Evolutionary conservation across 2,797 vertebrate species (phyloP).

Genomic region (Eremophila alpestris): DNA sequence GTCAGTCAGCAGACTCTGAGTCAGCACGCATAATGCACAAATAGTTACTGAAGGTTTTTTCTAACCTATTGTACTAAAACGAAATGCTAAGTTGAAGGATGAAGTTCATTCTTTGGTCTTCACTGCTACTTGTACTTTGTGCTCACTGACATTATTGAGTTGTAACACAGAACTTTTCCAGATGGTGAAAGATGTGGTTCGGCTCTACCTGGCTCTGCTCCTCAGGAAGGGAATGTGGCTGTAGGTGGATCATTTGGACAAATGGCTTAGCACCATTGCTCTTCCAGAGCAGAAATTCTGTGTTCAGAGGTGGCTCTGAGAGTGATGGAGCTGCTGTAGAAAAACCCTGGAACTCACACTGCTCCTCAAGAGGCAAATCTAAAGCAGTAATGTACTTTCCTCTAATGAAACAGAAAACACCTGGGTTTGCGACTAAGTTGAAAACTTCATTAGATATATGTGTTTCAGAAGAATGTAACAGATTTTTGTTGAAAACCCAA

Average conservation of each 20-base stretch:
- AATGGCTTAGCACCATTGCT: neutral
- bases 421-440: neutral
- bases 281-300: neutral
- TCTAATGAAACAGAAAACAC: neutral
- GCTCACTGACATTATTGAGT: neutral
- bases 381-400: neutral
- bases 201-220: neutral
- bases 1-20: constrained; percentile 30
- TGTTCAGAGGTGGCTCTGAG: neutral
- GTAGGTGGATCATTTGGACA: neutral
- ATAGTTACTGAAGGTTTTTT: neutral
- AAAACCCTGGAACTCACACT: neutral
- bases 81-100: neutral
- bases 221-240: neutral
- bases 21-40: neutral
- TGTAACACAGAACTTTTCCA: neutral
- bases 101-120: neutral
- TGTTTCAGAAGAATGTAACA: neutral
- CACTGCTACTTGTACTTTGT: neutral
- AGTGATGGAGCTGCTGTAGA: neutral
- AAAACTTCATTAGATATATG: neutral
- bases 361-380: neutral
- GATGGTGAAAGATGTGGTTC: neutral
- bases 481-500: neutral
- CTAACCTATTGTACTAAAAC: neutral